Percentiles rank a stretch among this genome's conserved stretches.
Conservation (phyloP, 2,888 invertebrate species). For the Nomada hirtipes region DNA sequence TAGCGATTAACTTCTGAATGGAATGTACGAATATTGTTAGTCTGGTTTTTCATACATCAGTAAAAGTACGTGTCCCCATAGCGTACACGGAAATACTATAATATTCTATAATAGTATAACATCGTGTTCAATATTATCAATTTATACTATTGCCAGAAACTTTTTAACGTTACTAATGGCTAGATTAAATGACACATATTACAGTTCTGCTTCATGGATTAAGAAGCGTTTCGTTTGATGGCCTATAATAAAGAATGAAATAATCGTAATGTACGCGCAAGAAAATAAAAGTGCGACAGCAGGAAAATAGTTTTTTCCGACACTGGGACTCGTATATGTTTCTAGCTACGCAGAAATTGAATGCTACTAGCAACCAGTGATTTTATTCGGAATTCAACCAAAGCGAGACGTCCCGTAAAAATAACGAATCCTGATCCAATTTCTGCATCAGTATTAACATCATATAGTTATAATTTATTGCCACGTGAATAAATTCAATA, state of each 20-base stretch:
- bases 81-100: background rate
- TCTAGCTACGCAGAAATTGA: conserved; percentile 1
- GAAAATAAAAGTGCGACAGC: conserved; percentile 3
- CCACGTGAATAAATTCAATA: no score
- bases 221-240: conserved; percentile 10
- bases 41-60: background rate
- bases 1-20: background rate
- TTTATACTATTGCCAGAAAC: background rate
- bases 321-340: background rate
- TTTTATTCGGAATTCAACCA: background rate
- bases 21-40: background rate
- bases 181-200: conserved; percentile 12
- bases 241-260: conserved; percentile 25
- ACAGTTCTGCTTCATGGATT: conserved; percentile 4
- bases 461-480: no score
- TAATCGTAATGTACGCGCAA: conserved; percentile 21
- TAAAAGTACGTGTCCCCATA: background rate
- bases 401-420: background rate
- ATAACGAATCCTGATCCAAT: background rate
- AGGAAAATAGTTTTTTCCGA: background rate
- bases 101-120: conserved; percentile 1
- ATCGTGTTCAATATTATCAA: conserved; percentile 15
- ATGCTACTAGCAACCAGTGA: background rate
- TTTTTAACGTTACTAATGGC: conserved; percentile 9
- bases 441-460: no score